Percentiles rank a stretch among this genome's conserved stretches.
Conservation (phyloP, 2,797 vertebrate species). For the Neomorphus geoffroyi region DNA sequence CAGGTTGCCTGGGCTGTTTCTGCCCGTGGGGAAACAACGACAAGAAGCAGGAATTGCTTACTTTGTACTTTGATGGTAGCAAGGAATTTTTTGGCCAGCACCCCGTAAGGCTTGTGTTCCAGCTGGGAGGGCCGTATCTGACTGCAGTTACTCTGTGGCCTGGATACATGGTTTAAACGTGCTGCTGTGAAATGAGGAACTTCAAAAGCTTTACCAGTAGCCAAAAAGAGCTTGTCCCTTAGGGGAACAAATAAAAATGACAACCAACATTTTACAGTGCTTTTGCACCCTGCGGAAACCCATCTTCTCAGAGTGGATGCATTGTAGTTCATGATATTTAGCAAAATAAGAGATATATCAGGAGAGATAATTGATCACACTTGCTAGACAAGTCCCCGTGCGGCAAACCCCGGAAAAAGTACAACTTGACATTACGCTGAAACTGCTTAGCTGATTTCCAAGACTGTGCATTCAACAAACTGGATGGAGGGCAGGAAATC, state of each 20-base stretch:
- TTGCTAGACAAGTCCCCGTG: not conserved
- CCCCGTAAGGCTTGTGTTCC: not conserved
- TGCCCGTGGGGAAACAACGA: not conserved
- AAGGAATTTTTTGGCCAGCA: not conserved
- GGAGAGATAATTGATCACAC: not conserved
- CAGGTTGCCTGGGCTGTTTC: not conserved
- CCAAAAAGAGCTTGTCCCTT: not conserved
- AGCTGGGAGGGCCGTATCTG: not conserved
- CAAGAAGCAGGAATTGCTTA: not conserved
- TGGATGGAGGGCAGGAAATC: not conserved
- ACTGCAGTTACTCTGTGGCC: not conserved
- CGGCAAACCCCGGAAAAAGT: not conserved
- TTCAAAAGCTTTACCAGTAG: not conserved
- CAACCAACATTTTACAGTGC: not conserved
- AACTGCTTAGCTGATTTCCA: not conserved
- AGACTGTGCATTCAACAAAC: not conserved
- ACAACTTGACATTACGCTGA: not conserved
- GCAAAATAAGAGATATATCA: not conserved
- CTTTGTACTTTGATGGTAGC: not conserved
- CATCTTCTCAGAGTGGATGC: not conserved
- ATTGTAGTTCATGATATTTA: not conserved
- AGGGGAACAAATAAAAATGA: not conserved
- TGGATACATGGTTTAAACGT: not conserved
- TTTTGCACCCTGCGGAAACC: not conserved
- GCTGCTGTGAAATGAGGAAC: not conserved